Conservation (phyloP, 2,888 invertebrate species). For the Hydriomena furcata region DNA sequence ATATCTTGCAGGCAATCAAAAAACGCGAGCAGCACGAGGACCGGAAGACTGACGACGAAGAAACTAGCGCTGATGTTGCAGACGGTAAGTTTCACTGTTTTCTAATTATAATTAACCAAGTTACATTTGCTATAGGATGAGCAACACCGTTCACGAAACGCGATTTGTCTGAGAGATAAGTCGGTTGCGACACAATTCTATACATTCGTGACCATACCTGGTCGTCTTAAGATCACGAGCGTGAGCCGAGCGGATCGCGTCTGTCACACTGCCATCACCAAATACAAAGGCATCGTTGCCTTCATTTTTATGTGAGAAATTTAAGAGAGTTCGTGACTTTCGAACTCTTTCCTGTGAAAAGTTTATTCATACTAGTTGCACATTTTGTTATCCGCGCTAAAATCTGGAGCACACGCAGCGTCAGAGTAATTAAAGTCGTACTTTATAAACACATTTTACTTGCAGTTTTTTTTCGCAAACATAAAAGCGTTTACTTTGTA, state of each 20-base stretch:
- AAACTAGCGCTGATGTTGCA: conserved; percentile 61
- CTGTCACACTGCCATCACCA: conserved; percentile 58
- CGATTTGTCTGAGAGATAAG: conserved; percentile 54
- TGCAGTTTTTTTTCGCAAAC: conserved; percentile 21
- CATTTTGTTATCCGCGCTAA: conserved; percentile 16
- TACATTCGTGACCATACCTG: conserved; percentile 71
- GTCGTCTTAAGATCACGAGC: conserved; percentile 59
- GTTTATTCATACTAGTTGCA: conserved; percentile 29
- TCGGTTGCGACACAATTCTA: conserved; percentile 67
- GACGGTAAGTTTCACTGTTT: conserved; percentile 63
- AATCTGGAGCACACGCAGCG: conserved; percentile 22
- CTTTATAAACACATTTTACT: conserved; percentile 4
- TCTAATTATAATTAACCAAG: conserved; percentile 30
- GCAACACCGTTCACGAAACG: conserved; percentile 41
- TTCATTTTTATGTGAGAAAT: conserved; percentile 62
- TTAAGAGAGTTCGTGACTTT: conserved; percentile 54
- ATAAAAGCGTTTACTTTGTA: conserved; percentile 15
- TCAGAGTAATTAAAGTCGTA: conserved; percentile 13
- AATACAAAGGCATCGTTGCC: conserved; percentile 53
- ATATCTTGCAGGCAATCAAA: conserved; percentile 75
- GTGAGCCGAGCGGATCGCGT: conserved; percentile 51
- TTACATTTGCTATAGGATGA: conserved; percentile 28
- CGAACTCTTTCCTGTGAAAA: conserved; percentile 38
- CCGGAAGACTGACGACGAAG: conserved; percentile 74
- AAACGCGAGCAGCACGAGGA: conserved; percentile 73